A percentile compares a stretch with the other conserved stretches of the same genome.
phyloP scores from a whole-genome alignment of 2,113 vertebrate genomes.

The Ovis canadensis region DNA sequence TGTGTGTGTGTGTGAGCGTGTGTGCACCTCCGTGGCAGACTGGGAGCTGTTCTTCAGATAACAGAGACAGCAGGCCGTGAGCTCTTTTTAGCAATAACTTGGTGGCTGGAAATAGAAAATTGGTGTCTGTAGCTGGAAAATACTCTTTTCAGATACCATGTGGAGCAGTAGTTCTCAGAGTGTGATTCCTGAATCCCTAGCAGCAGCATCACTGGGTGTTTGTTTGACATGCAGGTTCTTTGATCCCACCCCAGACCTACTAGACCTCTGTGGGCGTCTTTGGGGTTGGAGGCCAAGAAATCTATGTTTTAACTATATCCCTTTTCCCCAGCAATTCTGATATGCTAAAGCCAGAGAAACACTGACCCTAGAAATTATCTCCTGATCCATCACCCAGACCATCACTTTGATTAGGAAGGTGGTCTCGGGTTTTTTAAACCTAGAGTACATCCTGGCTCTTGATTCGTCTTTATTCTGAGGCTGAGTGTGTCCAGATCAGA shows the following conservation, averaged over 20 bases:
- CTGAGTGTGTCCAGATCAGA: background rate
- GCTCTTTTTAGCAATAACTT: background rate
- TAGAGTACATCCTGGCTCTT: background rate
- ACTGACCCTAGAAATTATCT: background rate
- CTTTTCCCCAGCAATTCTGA: background rate
- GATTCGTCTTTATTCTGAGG: background rate
- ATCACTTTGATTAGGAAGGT: background rate
- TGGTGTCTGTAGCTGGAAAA: background rate
- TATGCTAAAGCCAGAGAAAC: background rate
- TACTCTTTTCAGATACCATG: background rate
- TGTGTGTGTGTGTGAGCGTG: background rate
- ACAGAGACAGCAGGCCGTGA: background rate
- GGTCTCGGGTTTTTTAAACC: background rate
- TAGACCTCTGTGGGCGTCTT: background rate
- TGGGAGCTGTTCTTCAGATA: background rate
- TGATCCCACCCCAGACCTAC: no score
- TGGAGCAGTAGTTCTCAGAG: background rate
- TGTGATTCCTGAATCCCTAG: background rate
- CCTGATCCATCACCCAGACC: background rate
- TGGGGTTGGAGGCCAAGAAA: background rate
- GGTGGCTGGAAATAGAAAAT: conserved; percentile 15
- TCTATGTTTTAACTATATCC: background rate
- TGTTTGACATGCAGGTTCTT: background rate
- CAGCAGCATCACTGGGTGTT: background rate
- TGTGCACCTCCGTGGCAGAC: accelerated